Evolutionary conservation across 2,888 invertebrate species (phyloP).

Genomic region (Zaprionus lineosus): DNA sequence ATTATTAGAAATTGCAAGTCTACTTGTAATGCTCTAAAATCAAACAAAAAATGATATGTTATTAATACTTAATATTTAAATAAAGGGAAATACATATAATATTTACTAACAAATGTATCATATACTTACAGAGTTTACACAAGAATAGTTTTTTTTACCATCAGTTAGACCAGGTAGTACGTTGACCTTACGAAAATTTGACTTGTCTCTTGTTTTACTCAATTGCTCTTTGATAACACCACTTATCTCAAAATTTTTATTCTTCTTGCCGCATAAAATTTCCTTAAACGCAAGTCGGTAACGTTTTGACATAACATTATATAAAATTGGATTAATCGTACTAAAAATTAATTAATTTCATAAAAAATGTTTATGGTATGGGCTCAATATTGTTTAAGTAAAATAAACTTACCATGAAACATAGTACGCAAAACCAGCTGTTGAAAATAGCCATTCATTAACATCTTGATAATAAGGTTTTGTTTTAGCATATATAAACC

Average conservation of each 20-base stretch:
- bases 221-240: constrained; percentile 85
- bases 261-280: constrained; percentile 87
- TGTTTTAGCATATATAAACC: constrained; percentile 89
- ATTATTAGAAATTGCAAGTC: too few relatives aligned
- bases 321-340: constrained; percentile 93
- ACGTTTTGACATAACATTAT: constrained; percentile 91
- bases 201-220: constrained; percentile 85
- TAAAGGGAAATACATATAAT: too few relatives aligned
- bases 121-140: constrained; percentile 64
- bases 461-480: constrained; percentile 86
- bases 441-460: constrained; percentile 91
- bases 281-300: constrained; percentile 91
- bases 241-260: constrained; percentile 82
- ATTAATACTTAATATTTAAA: too few relatives aligned
- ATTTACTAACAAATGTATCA: too few relatives aligned
- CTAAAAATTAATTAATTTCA: too few relatives aligned
- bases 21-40: too few relatives aligned
- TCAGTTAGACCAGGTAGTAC: constrained; percentile 68
- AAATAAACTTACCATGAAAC: constrained; percentile 84
- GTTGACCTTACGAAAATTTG: constrained; percentile 86
- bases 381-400: background rate
- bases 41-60: too few relatives aligned
- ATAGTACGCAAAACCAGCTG: constrained; percentile 92
- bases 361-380: background rate
- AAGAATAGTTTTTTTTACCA: constrained; percentile 62